Conservation (phyloP, 1,140 invertebrate genomes). For the Drosophila pandora region DNA sequence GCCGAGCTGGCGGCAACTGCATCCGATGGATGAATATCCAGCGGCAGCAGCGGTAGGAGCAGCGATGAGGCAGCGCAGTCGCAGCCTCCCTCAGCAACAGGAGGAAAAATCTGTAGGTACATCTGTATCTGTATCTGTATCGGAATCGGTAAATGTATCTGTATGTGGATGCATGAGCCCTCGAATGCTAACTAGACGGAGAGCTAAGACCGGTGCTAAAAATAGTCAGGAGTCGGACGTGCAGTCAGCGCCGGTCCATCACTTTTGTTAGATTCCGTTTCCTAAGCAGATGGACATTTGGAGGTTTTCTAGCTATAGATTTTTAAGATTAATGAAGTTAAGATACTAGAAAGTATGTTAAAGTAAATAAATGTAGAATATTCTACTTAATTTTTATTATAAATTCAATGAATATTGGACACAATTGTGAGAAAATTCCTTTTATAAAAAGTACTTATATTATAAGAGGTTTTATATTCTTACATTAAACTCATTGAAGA, state of each 20-base stretch:
- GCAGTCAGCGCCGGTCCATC: conserved; percentile 59
- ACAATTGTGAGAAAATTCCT: no score
- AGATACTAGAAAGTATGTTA: no score
- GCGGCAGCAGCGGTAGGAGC: conserved; percentile 7
- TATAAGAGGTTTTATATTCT: no score
- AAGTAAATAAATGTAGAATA: no score
- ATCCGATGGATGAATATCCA: conserved; percentile 41
- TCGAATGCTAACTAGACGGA: conserved; percentile 66
- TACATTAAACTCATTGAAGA: no score
- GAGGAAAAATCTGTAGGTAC: conserved; percentile 31
- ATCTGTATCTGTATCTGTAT: conserved; percentile 41
- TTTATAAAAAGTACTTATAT: no score
- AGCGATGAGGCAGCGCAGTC: conserved; percentile 42
- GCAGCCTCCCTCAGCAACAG: conserved; percentile 60
- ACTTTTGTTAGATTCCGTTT: conserved; percentile 64
- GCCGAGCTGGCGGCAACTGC: conserved; percentile 38
- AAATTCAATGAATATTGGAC: no score
- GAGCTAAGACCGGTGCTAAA: conserved; percentile 52
- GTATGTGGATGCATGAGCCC: conserved; percentile 27
- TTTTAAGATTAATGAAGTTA: neutral
- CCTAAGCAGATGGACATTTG: neutral
- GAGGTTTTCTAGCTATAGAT: conserved; percentile 4
- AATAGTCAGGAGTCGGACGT: conserved; percentile 56
- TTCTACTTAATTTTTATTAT: no score
- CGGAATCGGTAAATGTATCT: conserved; percentile 41